phyloP scores from a whole-genome alignment of 2,888 invertebrate species.

The Embidobia sp. region DNA sequence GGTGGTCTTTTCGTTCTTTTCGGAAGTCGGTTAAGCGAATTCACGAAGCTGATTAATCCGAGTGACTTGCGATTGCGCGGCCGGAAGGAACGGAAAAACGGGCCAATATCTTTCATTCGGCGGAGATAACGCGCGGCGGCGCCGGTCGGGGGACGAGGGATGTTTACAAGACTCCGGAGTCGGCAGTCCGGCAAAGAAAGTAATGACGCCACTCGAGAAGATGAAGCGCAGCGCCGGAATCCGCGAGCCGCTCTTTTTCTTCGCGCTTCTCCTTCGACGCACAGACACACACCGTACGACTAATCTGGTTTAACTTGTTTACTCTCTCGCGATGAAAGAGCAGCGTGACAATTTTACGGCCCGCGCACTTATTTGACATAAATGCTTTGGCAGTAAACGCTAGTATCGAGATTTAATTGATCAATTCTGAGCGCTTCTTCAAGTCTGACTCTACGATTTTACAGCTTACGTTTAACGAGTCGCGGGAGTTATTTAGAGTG shows the following conservation, averaged over 20 bases:
- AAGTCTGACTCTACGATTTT: too few relatives aligned
- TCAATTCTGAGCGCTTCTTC: too few relatives aligned
- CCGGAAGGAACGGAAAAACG: constrained; percentile 25
- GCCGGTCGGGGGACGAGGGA: constrained; percentile 24
- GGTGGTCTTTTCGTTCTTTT: constrained; percentile 17
- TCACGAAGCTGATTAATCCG: constrained; percentile 55
- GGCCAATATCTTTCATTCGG: constrained; percentile 57
- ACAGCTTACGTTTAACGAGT: too few relatives aligned
- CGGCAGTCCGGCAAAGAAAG: constrained; percentile 70
- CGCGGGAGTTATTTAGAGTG: too few relatives aligned
- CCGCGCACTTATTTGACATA: constrained; percentile 16
- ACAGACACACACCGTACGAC: too few relatives aligned
- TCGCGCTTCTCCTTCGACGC: too few relatives aligned
- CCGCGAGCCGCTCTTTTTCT: constrained; percentile 10
- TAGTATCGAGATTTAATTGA: constrained; percentile 11
- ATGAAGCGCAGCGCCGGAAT: constrained; percentile 72
- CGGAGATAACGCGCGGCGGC: constrained; percentile 49
- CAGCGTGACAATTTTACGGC: constrained; percentile 40
- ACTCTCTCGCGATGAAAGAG: constrained; percentile 74
- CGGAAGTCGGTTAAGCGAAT: constrained; percentile 52
- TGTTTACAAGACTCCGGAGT: constrained; percentile 65
- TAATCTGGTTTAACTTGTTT: constrained; percentile 76
- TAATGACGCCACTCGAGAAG: constrained; percentile 77
- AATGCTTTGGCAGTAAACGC: constrained; percentile 21
- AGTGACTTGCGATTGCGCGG: constrained; percentile 56